Base-by-base conservation (phyloP, 2,888 invertebrate genomes). In the Parapristionchus giblindavisi region DNA sequence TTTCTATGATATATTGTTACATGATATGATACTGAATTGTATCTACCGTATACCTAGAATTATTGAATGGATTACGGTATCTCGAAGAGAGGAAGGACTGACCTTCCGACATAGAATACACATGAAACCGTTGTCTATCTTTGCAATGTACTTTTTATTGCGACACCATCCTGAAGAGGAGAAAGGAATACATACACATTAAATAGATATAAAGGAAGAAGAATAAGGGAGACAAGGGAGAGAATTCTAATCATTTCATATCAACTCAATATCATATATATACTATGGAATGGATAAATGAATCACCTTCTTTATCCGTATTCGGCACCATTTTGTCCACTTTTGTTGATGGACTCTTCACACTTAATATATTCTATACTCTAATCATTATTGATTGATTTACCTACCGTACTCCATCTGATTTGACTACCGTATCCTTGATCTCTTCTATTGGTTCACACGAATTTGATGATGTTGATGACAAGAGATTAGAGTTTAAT, bases 1-100 rank as follows among this genome's bases (percentile, higher is more conserved):
- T 88, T 88, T n/a, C 88, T 79, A 75, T 88, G 88, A 77, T 88
- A 88, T 71, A 88, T 88, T 65, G 88, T 88, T 66, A 88, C 88
- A 76, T 88, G 88, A 65, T 88, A 88, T 21, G 83, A 84, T 8
- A 88, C 87, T 17, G 85, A 85, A 77, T 87, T 87, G 83, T 87
- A 87, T 65, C 87, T 78, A 21, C 84, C 84, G 77, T 85, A 84
- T 17, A 83, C 77, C 77, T 84, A 72, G 58, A 29, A 77, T 40
- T 14, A 63, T 32, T 40, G 68, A 77, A 63, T 70, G 3, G 21
- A 54, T 14, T 61, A n/a, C n/a, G n/a, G n/a, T n/a, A n/a, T n/a
- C n/a, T n/a, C n/a, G n/a, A n/a, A n/a, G n/a, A n/a, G n/a, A n/a
- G n/a, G n/a, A n/a, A 48, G n/a, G 56, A 40, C 56, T 52, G 24